Conservation (phyloP, 1,140 invertebrate species). For the Drosophila tani region DNA sequence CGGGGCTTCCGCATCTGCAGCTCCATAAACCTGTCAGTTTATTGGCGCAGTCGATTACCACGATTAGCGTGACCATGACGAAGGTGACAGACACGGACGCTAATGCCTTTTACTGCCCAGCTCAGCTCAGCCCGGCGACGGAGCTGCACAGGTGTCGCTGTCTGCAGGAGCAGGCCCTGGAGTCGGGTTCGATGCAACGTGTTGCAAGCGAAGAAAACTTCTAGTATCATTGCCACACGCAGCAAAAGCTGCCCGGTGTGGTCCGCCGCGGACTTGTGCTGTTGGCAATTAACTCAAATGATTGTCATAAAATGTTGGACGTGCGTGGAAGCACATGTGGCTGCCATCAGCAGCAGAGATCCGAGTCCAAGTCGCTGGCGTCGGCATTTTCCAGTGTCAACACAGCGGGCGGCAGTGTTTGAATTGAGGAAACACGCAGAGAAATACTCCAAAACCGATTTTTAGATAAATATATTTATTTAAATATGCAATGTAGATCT, state of each 20-base stretch:
- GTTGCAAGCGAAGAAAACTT: constrained; percentile 52
- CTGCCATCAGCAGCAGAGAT: constrained; percentile 35
- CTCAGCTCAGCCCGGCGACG: constrained; percentile 18
- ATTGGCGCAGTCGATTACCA: constrained; percentile 78
- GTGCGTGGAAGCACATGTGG: constrained; percentile 45
- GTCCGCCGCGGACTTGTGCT: constrained; percentile 48
- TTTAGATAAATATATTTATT: background rate
- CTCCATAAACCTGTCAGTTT: constrained; percentile 80
- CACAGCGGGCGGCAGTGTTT: constrained; percentile 74
- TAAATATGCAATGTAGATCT: background rate
- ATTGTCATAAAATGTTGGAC: constrained; percentile 78
- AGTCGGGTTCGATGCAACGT: constrained; percentile 44
- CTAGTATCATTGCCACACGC: constrained; percentile 77
- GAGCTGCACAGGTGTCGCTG: constrained; percentile 2
- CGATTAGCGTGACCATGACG: constrained; percentile 83
- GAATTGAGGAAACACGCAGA: constrained; percentile 28
- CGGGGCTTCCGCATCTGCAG: constrained; percentile 54
- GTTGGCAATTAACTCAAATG: constrained; percentile 81
- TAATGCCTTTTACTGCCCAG: constrained; percentile 78
- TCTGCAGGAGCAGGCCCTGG: background rate
- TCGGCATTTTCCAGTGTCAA: constrained; percentile 77
- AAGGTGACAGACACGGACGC: constrained; percentile 82
- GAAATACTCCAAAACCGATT: background rate
- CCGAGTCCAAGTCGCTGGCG: constrained; percentile 21
- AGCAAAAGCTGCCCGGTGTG: constrained; percentile 45